Base-by-base conservation (phyloP, 2,888 invertebrate species). In the Anarsia innoxiella region DNA sequence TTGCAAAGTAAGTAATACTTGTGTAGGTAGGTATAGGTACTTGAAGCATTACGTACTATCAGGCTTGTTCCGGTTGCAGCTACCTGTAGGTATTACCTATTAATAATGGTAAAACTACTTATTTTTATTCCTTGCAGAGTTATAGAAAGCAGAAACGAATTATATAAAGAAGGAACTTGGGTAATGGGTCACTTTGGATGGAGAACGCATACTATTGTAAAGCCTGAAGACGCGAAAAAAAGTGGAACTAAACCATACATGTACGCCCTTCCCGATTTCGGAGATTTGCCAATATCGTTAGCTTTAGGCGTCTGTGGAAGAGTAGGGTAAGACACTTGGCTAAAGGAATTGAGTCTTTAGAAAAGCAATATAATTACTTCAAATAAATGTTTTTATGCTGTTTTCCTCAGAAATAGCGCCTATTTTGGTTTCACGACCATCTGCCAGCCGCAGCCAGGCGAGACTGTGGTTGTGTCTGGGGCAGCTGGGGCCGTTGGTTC, bases 401-500 rank as follows among this genome's bases (percentile, higher is more conserved):
- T n/a, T n/a, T n/a, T 59, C 59, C 9, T 15, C 53, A 91, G 91
- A 23, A 88, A 87, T 45, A 90, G 89, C 1, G 91, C 92, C 0
- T 91, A 90, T 55, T 91, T 91, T 58, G 92, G 92, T 1, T 78
- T 92, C 6, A 62, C 87, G 10, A 88, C 91, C 42, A 62, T 91
- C 28, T 91, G 91, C 53, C 63, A 88, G 36, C 91, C 91, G 0
- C 87, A 89, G 61, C 50, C 83, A 1, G 91, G 91, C 3, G 91
- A 93, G 54, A 89, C 89, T 0, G 86, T 93, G 1, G 88, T 91
- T 2, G 87, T 93, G 1, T 88, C 87, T 2, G 88, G 89, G 3
- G 92, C 92, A 1, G 92, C 90, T 0, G 93, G 93, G 2, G 92
- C 91, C 6, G 91, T 93, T 2, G 93, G 93, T 12, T 89, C 87